Evolutionary conservation across 2,797 vertebrate genomes (phyloP).

Genomic region (Chelon auratus): DNA sequence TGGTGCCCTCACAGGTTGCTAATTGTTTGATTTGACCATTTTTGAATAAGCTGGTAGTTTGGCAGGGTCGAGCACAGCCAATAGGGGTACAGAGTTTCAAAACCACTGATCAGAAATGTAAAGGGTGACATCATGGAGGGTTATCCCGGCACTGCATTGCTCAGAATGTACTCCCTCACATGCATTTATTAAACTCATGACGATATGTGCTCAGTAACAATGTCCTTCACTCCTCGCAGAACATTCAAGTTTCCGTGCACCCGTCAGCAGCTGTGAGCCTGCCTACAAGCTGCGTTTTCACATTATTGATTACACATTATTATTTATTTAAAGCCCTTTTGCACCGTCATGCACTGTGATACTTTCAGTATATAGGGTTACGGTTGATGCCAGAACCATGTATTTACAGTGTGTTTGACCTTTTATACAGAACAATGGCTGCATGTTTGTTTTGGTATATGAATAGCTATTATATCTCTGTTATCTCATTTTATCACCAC

Average conservation of each 20-base stretch:
- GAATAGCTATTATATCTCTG: not conserved
- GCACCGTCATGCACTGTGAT: not conserved
- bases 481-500: conserved; percentile 20
- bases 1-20: too few species aligned
- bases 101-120: too few species aligned
- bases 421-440: not conserved
- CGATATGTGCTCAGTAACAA: conserved; percentile 9
- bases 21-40: too few species aligned
- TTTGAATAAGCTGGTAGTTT: too few species aligned
- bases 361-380: conserved; percentile 19
- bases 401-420: conserved; percentile 6
- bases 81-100: too few species aligned
- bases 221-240: not conserved
- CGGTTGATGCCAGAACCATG: not conserved
- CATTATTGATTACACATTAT: conserved; percentile 14
- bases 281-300: not conserved
- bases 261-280: not conserved
- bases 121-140: too few species aligned
- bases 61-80: too few species aligned
- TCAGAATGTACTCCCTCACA: too few species aligned
- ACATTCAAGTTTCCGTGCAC: not conserved
- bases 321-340: conserved; percentile 21
- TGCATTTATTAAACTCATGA: conserved; percentile 9
- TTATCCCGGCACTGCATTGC: too few species aligned
- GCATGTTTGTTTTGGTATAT: not conserved